These are phyloP conservation scores for Chroicocephalus ridibundus DNA, from an alignment of 2,113 vertebrate species.

Conservation along the genomic window DNA sequence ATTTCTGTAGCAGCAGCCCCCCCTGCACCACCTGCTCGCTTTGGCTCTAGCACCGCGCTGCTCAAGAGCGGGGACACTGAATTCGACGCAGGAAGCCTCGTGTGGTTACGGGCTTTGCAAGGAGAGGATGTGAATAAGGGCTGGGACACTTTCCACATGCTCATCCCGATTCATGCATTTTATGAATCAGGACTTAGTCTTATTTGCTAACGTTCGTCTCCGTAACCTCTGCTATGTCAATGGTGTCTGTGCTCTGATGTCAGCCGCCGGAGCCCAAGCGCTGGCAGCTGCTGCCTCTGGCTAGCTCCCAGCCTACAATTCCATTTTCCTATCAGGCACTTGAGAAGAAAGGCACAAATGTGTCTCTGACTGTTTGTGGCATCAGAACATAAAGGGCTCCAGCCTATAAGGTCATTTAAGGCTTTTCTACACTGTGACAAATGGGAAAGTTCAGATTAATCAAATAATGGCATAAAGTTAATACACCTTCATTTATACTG, in stretches of 20 bases:
- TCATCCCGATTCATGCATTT: neutral
- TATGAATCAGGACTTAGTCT: constrained; percentile 17
- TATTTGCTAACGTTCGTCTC: neutral
- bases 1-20: neutral
- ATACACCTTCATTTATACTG: neutral
- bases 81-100: neutral
- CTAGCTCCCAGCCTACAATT: constrained; percentile 28
- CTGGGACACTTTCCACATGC: neutral
- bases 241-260: neutral
- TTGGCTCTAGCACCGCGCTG: rapidly evolving
- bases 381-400: neutral
- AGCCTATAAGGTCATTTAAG: neutral
- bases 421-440: neutral
- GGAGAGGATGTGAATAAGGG: neutral
- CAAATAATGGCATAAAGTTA: neutral
- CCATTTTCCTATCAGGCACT: constrained; percentile 13
- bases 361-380: neutral
- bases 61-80: neutral
- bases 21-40: neutral
- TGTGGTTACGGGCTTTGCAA: neutral
- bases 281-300: constrained; percentile 45
- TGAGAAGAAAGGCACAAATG: neutral
- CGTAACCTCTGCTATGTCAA: neutral
- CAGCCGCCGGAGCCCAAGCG: neutral
- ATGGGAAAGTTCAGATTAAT: neutral